phyloP scores from a whole-genome alignment of 2,888 invertebrate genomes.

The Drosophila picticornis region DNA sequence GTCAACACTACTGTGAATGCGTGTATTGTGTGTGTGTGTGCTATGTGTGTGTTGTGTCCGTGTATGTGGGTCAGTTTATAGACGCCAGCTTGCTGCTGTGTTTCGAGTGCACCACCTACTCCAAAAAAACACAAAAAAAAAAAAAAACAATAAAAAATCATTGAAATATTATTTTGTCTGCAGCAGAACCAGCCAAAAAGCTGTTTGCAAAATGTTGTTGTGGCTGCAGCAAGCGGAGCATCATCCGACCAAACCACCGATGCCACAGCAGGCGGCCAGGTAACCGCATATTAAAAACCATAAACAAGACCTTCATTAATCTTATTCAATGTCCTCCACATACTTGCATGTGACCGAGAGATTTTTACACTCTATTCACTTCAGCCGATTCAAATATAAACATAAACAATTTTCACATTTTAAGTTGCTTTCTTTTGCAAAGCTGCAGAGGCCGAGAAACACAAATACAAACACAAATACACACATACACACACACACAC shows the following conservation, averaged over 20 bases:
- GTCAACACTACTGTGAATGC: not conserved
- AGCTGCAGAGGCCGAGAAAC: conserved; percentile 5
- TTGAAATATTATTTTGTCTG: conserved; percentile 68
- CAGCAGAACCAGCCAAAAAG: conserved; percentile 36
- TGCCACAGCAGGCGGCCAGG: conserved; percentile 68
- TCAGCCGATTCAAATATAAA: conserved; percentile 64
- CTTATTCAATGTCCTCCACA: conserved; percentile 79
- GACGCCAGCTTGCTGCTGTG: conserved; percentile 51
- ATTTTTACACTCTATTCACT: conserved; percentile 43
- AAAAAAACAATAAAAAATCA: conserved; percentile 54
- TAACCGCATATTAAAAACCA: conserved; percentile 52
- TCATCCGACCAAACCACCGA: conserved; percentile 39
- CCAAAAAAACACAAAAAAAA: conserved; percentile 38
- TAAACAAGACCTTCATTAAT: conserved; percentile 77
- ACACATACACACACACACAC: not conserved
- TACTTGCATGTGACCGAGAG: conserved; percentile 61
- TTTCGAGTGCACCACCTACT: conserved; percentile 45
- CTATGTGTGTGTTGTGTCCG: not conserved
- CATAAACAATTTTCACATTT: conserved; percentile 81
- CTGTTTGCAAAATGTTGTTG: conserved; percentile 31
- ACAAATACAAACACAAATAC: conserved; percentile 31
- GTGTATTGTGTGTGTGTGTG: conserved; percentile 14
- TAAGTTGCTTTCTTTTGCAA: conserved; percentile 63
- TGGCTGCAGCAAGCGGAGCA: conserved; percentile 31
- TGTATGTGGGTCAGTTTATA: conserved; percentile 61